These are phyloP conservation scores for Drosophila suboccidentalis DNA, from an alignment of 2,888 invertebrate species.

Conservation along the genomic window DNA sequence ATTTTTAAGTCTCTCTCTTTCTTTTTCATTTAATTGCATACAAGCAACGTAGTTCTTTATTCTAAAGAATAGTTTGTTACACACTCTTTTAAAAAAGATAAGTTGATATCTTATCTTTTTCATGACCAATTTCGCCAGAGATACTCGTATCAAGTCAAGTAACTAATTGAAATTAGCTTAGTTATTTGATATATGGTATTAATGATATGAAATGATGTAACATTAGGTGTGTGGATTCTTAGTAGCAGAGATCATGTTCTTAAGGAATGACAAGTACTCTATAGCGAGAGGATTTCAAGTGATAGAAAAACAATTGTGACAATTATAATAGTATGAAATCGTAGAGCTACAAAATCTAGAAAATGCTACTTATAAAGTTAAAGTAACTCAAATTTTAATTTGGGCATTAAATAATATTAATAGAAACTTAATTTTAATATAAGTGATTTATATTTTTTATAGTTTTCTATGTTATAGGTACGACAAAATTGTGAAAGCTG, in stretches of 20 bases:
- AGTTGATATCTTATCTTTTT: conserved; percentile 15
- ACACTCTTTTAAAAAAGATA: conserved; percentile 4
- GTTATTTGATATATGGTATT: conserved; percentile 1
- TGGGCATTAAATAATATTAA: too few species aligned
- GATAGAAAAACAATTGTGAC: too few species aligned
- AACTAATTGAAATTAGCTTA: conserved; percentile 3
- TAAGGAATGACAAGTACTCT: not conserved
- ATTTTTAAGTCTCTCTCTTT: not conserved
- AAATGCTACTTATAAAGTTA: too few species aligned
- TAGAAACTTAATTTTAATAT: too few species aligned
- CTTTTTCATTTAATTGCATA: not conserved
- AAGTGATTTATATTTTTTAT: too few species aligned
- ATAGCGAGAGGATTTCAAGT: too few species aligned
- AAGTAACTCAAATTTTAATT: too few species aligned
- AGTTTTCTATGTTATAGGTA: too few species aligned
- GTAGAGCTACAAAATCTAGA: too few species aligned
- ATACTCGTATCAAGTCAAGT: not conserved
- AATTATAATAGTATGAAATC: too few species aligned
- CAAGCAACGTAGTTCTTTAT: not conserved
- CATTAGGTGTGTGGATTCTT: not conserved
- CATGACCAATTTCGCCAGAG: not conserved
- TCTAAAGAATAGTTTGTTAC: not conserved
- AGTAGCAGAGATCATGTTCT: not conserved
- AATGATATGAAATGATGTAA: not conserved
- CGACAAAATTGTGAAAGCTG: too few species aligned